Conservation (phyloP, 1,140 invertebrate species). For the Ceratitis capitata region DNA sequence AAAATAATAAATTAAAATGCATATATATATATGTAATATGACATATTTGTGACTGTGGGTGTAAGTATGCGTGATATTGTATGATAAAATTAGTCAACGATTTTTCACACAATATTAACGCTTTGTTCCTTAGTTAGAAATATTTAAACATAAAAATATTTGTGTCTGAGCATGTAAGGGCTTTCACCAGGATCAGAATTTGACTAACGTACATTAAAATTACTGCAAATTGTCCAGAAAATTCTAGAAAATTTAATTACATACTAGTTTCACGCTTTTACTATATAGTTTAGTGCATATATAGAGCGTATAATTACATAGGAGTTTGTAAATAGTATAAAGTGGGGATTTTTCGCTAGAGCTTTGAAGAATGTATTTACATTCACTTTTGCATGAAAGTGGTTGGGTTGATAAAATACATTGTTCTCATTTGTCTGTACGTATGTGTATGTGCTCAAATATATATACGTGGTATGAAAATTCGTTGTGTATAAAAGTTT, state of each 20-base stretch:
- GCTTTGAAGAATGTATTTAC: background rate
- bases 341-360: constrained; percentile 16
- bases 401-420: no score
- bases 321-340: background rate
- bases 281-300: no score
- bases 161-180: background rate
- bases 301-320: background rate
- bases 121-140: background rate
- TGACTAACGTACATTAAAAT: background rate
- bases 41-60: background rate
- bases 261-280: background rate
- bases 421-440: no score
- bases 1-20: background rate
- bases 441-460: background rate
- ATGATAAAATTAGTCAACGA: no score
- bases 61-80: no score
- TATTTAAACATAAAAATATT: background rate
- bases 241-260: background rate
- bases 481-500: no score
- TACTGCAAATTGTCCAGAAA: background rate
- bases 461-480: no score
- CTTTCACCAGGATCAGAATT: no score
- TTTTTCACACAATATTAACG: background rate
- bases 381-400: no score
- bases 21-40: constrained; percentile 27